Conservation (phyloP, 2,888 invertebrate species). For the Octodonta nipae region DNA sequence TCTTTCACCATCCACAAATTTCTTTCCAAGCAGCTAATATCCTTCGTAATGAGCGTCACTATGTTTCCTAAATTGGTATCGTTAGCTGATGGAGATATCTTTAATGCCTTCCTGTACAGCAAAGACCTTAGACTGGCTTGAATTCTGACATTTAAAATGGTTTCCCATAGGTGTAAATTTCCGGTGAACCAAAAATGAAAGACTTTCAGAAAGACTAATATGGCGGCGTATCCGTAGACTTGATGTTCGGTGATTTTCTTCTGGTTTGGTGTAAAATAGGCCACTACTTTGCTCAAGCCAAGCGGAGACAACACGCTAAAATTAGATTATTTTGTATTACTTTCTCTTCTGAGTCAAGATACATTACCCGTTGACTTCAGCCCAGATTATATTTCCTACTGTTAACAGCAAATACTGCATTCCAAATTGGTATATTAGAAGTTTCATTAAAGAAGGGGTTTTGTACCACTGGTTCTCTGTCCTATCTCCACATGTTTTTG, state of each 20-base stretch:
- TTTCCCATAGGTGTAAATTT: slow-evolving; percentile 33
- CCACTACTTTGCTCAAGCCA: slow-evolving; percentile 49
- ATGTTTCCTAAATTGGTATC: slow-evolving; percentile 39
- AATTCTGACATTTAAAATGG: slow-evolving; percentile 32
- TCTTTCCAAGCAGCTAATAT: slow-evolving; percentile 26
- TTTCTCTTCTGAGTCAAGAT: too few species aligned
- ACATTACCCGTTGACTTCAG: slow-evolving; percentile 8
- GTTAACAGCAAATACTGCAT: slow-evolving; percentile 6
- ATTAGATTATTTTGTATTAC: slow-evolving; percentile 1
- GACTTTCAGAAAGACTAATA: slow-evolving; percentile 55
- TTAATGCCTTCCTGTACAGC: slow-evolving; percentile 55
- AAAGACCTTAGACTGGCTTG: slow-evolving; percentile 64
- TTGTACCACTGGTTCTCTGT: slow-evolving; percentile 25
- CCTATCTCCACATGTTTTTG: slow-evolving; percentile 14
- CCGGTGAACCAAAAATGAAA: slow-evolving; percentile 50
- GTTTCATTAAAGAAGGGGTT: slow-evolving; percentile 5
- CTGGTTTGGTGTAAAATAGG: slow-evolving; percentile 44
- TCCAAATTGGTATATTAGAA: slow-evolving; percentile 6
- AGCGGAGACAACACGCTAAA: slow-evolving; percentile 47
- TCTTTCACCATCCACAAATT: slow-evolving; percentile 59
- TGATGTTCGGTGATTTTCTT: slow-evolving; percentile 34
- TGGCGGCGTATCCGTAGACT: slow-evolving; percentile 53
- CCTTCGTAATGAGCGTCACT: slow-evolving; percentile 85
- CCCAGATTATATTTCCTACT: slow-evolving; percentile 5
- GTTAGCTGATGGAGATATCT: slow-evolving; percentile 31